These are phyloP conservation scores for Nineta flava DNA, from an alignment of 2,888 invertebrate genomes.

Conservation along the genomic window DNA sequence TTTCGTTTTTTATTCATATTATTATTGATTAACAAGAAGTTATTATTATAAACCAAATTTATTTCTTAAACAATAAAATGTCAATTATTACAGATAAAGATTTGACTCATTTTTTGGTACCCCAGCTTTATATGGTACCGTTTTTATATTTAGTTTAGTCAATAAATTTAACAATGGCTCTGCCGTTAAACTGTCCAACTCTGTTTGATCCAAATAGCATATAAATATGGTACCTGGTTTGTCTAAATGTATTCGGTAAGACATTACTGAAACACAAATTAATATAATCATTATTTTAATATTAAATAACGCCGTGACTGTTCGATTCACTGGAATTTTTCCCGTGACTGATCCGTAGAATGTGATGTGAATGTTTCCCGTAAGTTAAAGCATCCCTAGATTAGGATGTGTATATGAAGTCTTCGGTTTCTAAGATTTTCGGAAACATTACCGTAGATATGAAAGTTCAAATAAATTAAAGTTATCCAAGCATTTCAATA, in stretches of 20 bases:
- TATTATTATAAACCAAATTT: too few species aligned
- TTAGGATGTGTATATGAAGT: too few species aligned
- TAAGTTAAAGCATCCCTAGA: too few species aligned
- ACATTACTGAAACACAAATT: neutral
- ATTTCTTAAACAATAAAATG: neutral
- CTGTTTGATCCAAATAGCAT: slow-evolving; percentile 2
- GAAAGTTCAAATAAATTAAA: too few species aligned
- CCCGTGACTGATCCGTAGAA: too few species aligned
- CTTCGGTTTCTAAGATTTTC: too few species aligned
- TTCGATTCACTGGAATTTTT: too few species aligned
- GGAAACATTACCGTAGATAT: too few species aligned
- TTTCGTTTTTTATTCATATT: too few species aligned
- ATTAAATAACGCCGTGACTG: neutral
- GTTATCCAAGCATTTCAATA: too few species aligned
- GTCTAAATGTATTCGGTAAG: slow-evolving; percentile 1
- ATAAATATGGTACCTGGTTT: slow-evolving; percentile 1
- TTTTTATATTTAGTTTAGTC: neutral
- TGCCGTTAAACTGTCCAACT: slow-evolving; percentile 3
- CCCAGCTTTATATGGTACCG: neutral
- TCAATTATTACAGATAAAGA: slow-evolving; percentile 7
- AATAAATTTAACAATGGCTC: neutral
- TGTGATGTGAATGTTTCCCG: too few species aligned
- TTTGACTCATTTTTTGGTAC: neutral
- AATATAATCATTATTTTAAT: neutral
- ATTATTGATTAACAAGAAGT: too few species aligned